Percentiles rank a stretch among this genome's conserved stretches.
Evolutionary conservation across 2,888 invertebrate genomes (phyloP).

Genomic region (Abscondita cerata): DNA sequence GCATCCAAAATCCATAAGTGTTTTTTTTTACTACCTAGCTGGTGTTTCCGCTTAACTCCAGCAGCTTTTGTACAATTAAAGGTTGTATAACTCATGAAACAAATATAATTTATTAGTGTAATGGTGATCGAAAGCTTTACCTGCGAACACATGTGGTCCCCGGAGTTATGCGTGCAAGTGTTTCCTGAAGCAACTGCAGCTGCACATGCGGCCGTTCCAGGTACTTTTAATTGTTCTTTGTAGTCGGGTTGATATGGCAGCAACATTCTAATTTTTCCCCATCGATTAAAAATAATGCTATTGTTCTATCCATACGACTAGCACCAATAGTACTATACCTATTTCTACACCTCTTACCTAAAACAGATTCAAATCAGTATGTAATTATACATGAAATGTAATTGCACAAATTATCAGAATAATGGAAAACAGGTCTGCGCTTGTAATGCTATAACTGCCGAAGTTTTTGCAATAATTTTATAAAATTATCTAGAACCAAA

Average conservation of each 20-base stretch:
- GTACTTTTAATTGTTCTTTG: slow-evolving; percentile 86
- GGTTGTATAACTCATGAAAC: background rate
- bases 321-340: slow-evolving; percentile 83
- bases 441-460: too few relatives aligned
- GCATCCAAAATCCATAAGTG: slow-evolving; percentile 20
- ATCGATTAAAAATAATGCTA: slow-evolving; percentile 86
- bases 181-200: slow-evolving; percentile 63
- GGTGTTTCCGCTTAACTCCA: slow-evolving; percentile 20
- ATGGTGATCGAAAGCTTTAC: slow-evolving; percentile 52
- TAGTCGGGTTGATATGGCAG: slow-evolving; percentile 92
- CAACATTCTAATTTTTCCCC: slow-evolving; percentile 91
- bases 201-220: slow-evolving; percentile 74
- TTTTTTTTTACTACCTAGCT: slow-evolving; percentile 27
- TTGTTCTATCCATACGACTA: slow-evolving; percentile 87
- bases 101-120: slow-evolving; percentile 6
- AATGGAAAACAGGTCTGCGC: too few relatives aligned
- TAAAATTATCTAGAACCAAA: too few relatives aligned
- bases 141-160: slow-evolving; percentile 67
- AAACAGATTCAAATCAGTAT: slow-evolving; percentile 33
- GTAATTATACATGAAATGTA: too few relatives aligned
- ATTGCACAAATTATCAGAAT: too few relatives aligned
- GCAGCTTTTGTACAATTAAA: slow-evolving; percentile 21
- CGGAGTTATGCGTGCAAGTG: slow-evolving; percentile 64
- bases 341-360: slow-evolving; percentile 91
- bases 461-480: too few relatives aligned